Base-by-base conservation (phyloP, 2,888 invertebrate species). In the Andrena bicolor region DNA sequence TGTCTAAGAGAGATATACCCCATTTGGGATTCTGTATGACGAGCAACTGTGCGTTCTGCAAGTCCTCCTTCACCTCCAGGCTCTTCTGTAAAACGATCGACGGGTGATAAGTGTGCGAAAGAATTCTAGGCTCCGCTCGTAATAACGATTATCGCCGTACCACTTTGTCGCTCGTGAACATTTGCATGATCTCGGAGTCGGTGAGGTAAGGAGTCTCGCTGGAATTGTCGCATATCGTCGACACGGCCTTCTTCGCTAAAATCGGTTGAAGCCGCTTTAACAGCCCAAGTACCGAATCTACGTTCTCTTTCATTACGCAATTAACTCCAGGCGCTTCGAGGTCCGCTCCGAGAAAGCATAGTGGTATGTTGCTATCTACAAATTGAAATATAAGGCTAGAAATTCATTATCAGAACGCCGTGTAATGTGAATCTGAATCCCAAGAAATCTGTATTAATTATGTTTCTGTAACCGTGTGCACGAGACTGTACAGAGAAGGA, bases 21-120 rank as follows among this genome's bases (percentile, higher is more conserved):
- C 97, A 97, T 68, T 96, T 95, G 0, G 97, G 96, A 93, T 97
- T 97, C 80, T 95, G 95, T 53, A 96, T 95, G 16, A 96, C 95
- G 64, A 97, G 94, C 64, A 97, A 95, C 90, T 97, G 95, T 68
- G 97, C 95, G 90, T 96, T 96, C 85, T 96, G 95, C 26, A 96
- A 94, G 92, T 96, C 96, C 58, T 94, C 94, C 82, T 95, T 94
- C 84, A 95, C 92, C 81, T 92, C 91, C 53, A 78, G 64, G 49
- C 56, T 80, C 35, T 56, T 71, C 88, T 88, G 61, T 64, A 85
- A 79, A 66, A 81, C 64, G 49, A 35, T 72, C 48, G 41, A 70
- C 48, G 53, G 71, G 35, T 13, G 49, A 26, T 2, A 1, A 7
- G 20, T 10, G 35, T 8, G 2, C 3, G 16, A 26, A 1, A 48